These are phyloP conservation scores for Pristionchus exspectatus DNA, from an alignment of 2,888 invertebrate species.

Conservation along the genomic window DNA sequence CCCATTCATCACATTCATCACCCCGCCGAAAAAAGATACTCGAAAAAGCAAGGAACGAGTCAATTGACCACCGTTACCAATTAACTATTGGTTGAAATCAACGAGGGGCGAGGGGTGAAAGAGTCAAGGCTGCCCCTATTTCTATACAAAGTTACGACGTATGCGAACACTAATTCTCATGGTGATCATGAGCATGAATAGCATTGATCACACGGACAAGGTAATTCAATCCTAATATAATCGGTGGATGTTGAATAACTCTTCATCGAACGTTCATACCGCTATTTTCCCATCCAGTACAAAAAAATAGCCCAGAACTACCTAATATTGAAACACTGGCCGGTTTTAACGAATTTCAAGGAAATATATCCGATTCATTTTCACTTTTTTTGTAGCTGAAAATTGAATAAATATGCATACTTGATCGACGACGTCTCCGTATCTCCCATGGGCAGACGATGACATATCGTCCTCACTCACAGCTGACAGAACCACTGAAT, in stretches of 20 bases:
- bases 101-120: not conserved
- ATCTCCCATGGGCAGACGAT: not conserved
- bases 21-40: not conserved
- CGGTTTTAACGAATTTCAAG: too few species aligned
- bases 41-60: not conserved
- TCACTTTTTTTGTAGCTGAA: too few species aligned
- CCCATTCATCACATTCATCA: not conserved
- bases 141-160: not conserved
- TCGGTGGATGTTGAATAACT: too few species aligned
- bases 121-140: slow-evolving; percentile 31
- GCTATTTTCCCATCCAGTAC: not conserved
- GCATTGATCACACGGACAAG: not conserved
- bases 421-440: slow-evolving; percentile 41
- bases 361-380: too few species aligned
- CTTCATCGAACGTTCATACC: not conserved
- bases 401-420: not conserved
- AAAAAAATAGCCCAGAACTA: not conserved
- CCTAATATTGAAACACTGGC: too few species aligned
- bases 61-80: slow-evolving; percentile 36
- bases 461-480: slow-evolving; percentile 54
- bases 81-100: slow-evolving; percentile 19
- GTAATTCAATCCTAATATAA: not conserved
- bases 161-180: not conserved
- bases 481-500: slow-evolving; percentile 38
- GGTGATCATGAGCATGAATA: not conserved